phyloP scores from a whole-genome alignment of 2,113 vertebrate genomes.

The Bos javanicus region DNA sequence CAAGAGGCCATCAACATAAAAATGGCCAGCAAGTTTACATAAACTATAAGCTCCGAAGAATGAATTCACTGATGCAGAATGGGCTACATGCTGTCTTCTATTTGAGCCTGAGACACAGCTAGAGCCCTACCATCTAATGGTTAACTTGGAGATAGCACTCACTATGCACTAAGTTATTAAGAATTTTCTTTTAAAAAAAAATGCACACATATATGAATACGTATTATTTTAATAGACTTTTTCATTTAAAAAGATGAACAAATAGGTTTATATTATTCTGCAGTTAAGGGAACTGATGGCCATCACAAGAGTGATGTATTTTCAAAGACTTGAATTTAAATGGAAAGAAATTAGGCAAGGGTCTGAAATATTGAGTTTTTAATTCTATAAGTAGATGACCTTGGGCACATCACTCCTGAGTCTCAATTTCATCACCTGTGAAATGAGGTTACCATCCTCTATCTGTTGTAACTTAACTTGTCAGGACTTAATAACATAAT shows the following conservation, averaged over 20 bases:
- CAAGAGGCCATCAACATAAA: not conserved
- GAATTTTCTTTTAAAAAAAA: not conserved
- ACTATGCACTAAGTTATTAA: not conserved
- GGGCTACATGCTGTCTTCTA: not conserved
- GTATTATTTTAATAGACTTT: not conserved
- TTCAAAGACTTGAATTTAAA: constrained; percentile 9
- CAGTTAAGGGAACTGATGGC: not conserved
- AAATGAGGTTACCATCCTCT: not conserved
- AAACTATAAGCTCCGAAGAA: not conserved
- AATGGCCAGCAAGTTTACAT: not conserved
- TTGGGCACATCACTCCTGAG: not conserved
- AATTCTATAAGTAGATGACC: not conserved
- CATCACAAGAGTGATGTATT: not conserved
- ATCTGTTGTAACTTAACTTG: not conserved
- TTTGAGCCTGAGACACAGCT: not conserved
- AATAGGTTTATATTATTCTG: not conserved
- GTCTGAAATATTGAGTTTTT: not conserved
- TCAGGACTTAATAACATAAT: not conserved
- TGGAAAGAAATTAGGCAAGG: not conserved
- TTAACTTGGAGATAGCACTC: not conserved
- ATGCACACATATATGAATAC: not conserved
- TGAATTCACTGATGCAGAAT: not conserved
- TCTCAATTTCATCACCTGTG: not conserved
- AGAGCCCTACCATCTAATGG: not conserved
- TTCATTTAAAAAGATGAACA: constrained; percentile 7